Base-by-base conservation (phyloP, 2,113 vertebrate genomes). In the Xiphias gladius region DNA sequence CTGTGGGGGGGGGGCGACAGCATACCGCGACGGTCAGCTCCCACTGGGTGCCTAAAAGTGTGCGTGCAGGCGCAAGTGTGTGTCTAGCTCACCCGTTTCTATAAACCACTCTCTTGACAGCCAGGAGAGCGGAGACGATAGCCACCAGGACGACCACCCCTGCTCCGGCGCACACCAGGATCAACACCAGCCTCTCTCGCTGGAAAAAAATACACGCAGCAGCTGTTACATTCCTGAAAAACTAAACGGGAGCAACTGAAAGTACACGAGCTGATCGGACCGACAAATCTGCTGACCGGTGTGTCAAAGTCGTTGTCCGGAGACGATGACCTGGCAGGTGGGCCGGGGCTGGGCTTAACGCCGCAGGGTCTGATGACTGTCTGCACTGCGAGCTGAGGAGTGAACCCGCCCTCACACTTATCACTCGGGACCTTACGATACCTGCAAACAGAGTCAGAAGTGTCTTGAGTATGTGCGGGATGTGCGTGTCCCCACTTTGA, bases 361-460 rank as follows among this genome's bases (percentile, higher is more conserved):
- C 88, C 93, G 72, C 96, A 96, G 5, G 82, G 83, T 55, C 88
- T 88, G 80, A 92, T 88, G 35, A 90, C 63, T 0, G 86, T 93
- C 69, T 91, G 75, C 24, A 70, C 71, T 3, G 70, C 63, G 11
- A 71, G 88, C 62, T 84, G 89, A 62, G 95, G 94, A 14, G 28
- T 74, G 83, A 95, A 96, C 1, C 96, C 95, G 7, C 94, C 95
- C 75, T 95, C 92, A 65, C 96, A 96, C 66, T 78, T 90, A 80
- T 96, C 89, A 43, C 95, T 93, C 0, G 96, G 93, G 9, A 96
- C 90, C 82, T 95, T 96, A 2, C 96, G 94, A 80, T 96, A 96
- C 84, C 96, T 96, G 61, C 30, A 84, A 43, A 86, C 11, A 72
- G 17, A 50, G 35, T 17, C 16, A 39, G 2, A 39, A 61, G 41